Evolutionary conservation across 2,888 invertebrate species (phyloP), one percentile per base, ranked within the genome.

Genomic region (Gibbula magus): DNA sequence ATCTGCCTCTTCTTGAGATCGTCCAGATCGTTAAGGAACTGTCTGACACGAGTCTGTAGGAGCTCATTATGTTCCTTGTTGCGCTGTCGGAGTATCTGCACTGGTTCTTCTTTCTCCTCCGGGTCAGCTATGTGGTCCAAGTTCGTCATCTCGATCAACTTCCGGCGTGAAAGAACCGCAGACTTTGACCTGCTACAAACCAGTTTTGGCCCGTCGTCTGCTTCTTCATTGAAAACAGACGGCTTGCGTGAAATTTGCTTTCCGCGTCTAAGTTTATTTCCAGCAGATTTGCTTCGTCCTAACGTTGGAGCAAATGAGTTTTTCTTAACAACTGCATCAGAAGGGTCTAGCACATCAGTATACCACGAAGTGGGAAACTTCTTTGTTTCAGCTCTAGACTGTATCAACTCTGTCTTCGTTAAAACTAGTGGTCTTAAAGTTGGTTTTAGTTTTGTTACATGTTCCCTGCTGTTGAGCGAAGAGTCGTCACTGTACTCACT

Each of bases 291-390:
- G 61, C 25, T 61, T 22, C 61, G 25, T 25, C 61, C 61, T 25
- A 61, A 2, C 25, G 29, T 10, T 61, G 61, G 61, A 0, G 61
- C 10, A 4, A 25, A 18, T 25, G 61, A 29, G 16, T 0, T 25
- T 79, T 84, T 84, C 67, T 85, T 80, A 16, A 87, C 78, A 2
- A 83, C 84, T 3, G 84, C 84, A 80, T 87, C 87, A 0, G 86
- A 84, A 7, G 87, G 84, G 0, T 83, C 86, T 10, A 87, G 78
- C 66, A 85, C 86, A 13, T 81, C 79, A 0, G 83, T 81, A 61
- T 86, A 87, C 86, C 86, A 87, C 76, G 86, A 84, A 18, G 81
- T 80, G 0, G 87, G 87, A 45, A 67, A 80, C 56, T 81, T 80
- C 16, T 67, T 56, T 39, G 52, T 74, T 16, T 20, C 45, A 39